Percentiles rank a stretch among this genome's conserved stretches.
Conservation (phyloP, 2,113 vertebrate genomes). For the Hippocampus abdominalis region DNA sequence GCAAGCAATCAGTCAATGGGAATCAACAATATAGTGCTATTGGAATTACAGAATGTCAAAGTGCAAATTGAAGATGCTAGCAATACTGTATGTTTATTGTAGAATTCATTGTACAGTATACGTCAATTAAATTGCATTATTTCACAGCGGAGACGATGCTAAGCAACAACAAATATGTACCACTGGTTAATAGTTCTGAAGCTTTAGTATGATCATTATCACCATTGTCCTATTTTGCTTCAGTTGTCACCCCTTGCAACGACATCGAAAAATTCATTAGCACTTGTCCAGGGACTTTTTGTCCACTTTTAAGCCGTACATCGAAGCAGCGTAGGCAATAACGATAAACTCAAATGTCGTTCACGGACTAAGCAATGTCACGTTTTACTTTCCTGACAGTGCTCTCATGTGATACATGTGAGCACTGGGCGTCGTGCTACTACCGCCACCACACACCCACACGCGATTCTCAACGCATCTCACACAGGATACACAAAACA, state of each 20-base stretch:
- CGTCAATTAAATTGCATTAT: neutral
- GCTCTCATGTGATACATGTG: too few relatives aligned
- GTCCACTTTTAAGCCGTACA: neutral
- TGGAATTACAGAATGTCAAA: neutral
- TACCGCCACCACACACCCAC: neutral
- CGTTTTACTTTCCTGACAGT: neutral
- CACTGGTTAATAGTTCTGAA: neutral
- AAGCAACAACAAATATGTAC: too few relatives aligned
- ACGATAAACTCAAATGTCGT: neutral
- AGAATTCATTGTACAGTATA: neutral
- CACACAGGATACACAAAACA: neutral
- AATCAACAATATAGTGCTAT: too few relatives aligned
- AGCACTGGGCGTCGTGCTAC: neutral
- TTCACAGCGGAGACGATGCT: too few relatives aligned
- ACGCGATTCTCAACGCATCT: neutral
- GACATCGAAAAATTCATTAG: too few relatives aligned
- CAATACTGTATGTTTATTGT: neutral
- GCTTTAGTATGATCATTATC: neutral
- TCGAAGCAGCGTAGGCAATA: neutral
- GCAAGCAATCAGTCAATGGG: too few relatives aligned
- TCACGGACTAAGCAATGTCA: neutral
- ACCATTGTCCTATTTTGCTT: neutral
- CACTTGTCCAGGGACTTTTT: neutral
- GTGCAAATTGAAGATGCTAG: neutral
- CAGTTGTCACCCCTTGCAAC: neutral